Evolutionary conservation across 2,797 vertebrate genomes (phyloP).

Genomic region (Sebastes goodei): DNA sequence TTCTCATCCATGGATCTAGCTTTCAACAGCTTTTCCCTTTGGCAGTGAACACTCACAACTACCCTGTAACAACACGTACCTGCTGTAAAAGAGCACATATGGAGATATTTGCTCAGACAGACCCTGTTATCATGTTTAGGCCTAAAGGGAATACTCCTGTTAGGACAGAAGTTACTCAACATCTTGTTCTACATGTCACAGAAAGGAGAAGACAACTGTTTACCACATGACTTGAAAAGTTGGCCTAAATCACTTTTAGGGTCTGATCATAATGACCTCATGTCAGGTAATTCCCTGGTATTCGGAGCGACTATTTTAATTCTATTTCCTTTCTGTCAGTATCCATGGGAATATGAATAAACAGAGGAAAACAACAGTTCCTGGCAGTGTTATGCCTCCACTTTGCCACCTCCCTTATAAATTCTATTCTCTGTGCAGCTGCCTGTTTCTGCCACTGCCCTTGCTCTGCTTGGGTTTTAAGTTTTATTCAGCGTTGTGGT

Average conservation of each 20-base stretch:
- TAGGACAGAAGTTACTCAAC: slow-evolving; percentile 21
- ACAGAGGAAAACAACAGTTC: slow-evolving; percentile 76
- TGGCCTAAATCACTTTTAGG: slow-evolving; percentile 4
- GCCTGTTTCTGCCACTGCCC: slow-evolving; percentile 50
- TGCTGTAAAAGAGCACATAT: slow-evolving; percentile 20
- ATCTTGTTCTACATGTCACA: not conserved
- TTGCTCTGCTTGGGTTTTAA: slow-evolving; percentile 39
- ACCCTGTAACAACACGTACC: slow-evolving; percentile 44
- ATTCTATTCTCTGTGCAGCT: slow-evolving; percentile 71
- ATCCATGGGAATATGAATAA: slow-evolving; percentile 71
- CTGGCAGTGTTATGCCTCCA: slow-evolving; percentile 68
- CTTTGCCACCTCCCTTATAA: slow-evolving; percentile 78
- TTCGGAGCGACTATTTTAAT: slow-evolving; percentile 51
- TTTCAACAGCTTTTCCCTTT: slow-evolving; percentile 25
- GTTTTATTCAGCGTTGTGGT: slow-evolving; percentile 65
- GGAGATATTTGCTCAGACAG: slow-evolving; percentile 34
- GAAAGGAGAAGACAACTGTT: not conserved
- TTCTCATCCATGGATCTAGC: not conserved
- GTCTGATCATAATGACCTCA: slow-evolving; percentile 35
- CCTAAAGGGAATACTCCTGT: slow-evolving; percentile 28
- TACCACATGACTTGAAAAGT: not conserved
- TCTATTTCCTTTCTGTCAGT: slow-evolving; percentile 68
- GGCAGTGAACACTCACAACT: slow-evolving; percentile 11
- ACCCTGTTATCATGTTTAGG: slow-evolving; percentile 42
- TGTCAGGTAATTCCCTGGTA: slow-evolving; percentile 64